A percentile compares a stretch with the other conserved stretches of the same genome.
These are phyloP conservation scores for Apocrypta bakeri DNA, from an alignment of 1,140 invertebrate genomes.

Conservation along the genomic window DNA sequence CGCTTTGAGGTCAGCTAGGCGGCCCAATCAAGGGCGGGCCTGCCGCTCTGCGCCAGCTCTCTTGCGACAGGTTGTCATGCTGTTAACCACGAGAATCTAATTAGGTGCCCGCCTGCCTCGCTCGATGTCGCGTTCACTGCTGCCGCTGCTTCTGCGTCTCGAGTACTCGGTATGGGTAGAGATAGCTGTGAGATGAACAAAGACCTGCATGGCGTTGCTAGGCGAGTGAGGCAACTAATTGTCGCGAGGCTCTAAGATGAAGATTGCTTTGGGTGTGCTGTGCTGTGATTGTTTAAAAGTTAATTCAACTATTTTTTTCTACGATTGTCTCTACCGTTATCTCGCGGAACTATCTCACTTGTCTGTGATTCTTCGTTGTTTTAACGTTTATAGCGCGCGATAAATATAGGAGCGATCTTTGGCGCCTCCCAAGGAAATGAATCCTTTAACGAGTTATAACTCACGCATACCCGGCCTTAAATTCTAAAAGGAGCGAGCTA, in stretches of 20 bases:
- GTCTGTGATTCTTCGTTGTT: no score
- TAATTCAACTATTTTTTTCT: no score
- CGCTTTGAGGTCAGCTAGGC: constrained; percentile 29
- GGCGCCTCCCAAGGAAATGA: no score
- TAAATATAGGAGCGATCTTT: no score
- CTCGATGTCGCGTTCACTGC: not conserved
- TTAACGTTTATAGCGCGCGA: no score
- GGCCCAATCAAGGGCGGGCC: constrained; percentile 2
- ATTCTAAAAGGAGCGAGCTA: not conserved
- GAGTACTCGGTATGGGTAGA: not conserved
- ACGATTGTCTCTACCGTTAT: no score
- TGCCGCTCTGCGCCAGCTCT: constrained; percentile 7
- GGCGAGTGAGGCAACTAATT: not conserved
- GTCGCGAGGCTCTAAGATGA: not conserved
- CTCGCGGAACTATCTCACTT: no score
- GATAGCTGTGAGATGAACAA: not conserved
- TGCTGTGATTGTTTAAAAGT: no score
- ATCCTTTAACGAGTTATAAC: not conserved
- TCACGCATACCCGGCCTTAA: not conserved
- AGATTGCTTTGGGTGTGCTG: not conserved
- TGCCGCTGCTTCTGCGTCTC: not conserved
- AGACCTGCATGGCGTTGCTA: not conserved
- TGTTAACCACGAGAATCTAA: constrained; percentile 57
- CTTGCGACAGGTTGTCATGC: constrained; percentile 52
- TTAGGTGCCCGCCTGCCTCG: constrained; percentile 49